phyloP scores from a whole-genome alignment of 2,797 vertebrate genomes.

The Notolabrus celidotus region DNA sequence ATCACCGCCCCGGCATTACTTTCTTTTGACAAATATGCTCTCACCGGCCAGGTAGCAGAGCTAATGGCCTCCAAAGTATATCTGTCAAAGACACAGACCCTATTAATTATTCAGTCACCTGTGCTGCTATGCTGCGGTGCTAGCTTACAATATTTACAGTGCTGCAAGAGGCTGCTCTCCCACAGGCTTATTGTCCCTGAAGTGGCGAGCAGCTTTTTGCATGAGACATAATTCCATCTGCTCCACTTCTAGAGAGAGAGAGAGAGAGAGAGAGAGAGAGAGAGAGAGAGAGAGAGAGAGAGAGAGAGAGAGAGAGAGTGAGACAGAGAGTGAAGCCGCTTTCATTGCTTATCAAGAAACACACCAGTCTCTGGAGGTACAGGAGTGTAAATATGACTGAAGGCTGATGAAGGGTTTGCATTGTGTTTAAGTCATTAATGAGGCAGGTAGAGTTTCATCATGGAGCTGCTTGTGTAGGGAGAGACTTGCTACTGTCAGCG shows the following conservation, averaged over 20 bases:
- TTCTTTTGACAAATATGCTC: slow-evolving; percentile 81
- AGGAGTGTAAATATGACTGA: slow-evolving; percentile 47
- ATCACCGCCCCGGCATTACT: slow-evolving; percentile 73
- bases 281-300: slow-evolving; percentile 20
- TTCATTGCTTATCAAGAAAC: slow-evolving; percentile 53
- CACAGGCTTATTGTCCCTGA: slow-evolving; percentile 49
- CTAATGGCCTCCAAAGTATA: slow-evolving; percentile 84
- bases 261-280: slow-evolving; percentile 11
- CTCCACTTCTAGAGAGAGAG: slow-evolving; percentile 36
- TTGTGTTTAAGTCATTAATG: slow-evolving; percentile 64
- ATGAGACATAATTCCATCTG: slow-evolving; percentile 65
- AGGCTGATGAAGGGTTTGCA: slow-evolving; percentile 44
- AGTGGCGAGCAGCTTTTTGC: slow-evolving; percentile 62
- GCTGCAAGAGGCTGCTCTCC: slow-evolving; percentile 61
- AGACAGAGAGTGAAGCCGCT: slow-evolving; percentile 38
- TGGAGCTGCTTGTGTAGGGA: slow-evolving; percentile 8
- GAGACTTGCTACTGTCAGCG: slow-evolving; percentile 5
- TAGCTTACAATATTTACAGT: slow-evolving; percentile 80
- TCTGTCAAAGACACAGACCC: slow-evolving; percentile 78
- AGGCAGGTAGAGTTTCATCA: slow-evolving; percentile 53
- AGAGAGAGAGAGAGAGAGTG: slow-evolving; percentile 18
- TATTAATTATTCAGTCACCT: slow-evolving; percentile 87
- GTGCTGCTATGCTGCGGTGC: slow-evolving; percentile 66
- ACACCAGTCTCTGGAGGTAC: slow-evolving; percentile 46
- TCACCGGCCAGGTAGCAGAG: slow-evolving; percentile 74